Evolutionary conservation across 2,888 invertebrate genomes (phyloP).

Genomic region (Hypomecis atomaria): DNA sequence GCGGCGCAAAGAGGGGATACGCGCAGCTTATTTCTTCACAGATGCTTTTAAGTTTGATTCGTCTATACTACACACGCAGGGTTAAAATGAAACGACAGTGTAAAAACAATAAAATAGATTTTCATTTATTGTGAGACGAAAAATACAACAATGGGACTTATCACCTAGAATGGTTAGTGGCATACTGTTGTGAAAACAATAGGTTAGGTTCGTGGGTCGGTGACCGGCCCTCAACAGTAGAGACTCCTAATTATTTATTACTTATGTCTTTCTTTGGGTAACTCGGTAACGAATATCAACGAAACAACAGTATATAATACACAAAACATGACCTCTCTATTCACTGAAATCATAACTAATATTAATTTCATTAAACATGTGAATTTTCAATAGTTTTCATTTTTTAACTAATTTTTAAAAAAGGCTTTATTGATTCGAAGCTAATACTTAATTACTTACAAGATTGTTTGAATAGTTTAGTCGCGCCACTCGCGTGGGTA

Average conservation of each 20-base stretch:
- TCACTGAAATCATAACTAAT: slow-evolving; percentile 80
- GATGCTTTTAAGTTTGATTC: too few relatives aligned
- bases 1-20: too few relatives aligned
- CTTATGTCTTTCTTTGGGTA: slow-evolving; percentile 83
- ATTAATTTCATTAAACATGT: slow-evolving; percentile 76
- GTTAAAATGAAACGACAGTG: slow-evolving; percentile 73
- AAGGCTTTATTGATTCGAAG: slow-evolving; percentile 84
- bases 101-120: slow-evolving; percentile 85
- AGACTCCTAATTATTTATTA: slow-evolving; percentile 73
- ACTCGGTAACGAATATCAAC: slow-evolving; percentile 82
- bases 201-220: slow-evolving; percentile 58
- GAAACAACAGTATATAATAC: slow-evolving; percentile 71
- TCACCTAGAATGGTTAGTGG: slow-evolving; percentile 84
- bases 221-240: slow-evolving; percentile 49
- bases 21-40: too few relatives aligned
- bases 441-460: slow-evolving; percentile 85
- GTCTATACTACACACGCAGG: not conserved
- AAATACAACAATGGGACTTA: slow-evolving; percentile 85
- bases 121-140: slow-evolving; percentile 86
- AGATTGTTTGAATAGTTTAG: slow-evolving; percentile 78
- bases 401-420: slow-evolving; percentile 80
- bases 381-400: slow-evolving; percentile 80
- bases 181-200: slow-evolving; percentile 82
- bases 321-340: slow-evolving; percentile 79
- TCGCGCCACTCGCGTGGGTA: slow-evolving; percentile 59